These are phyloP conservation scores for Pemphigus obesinymphae DNA, from an alignment of 1,140 invertebrate genomes.

Conservation along the genomic window DNA sequence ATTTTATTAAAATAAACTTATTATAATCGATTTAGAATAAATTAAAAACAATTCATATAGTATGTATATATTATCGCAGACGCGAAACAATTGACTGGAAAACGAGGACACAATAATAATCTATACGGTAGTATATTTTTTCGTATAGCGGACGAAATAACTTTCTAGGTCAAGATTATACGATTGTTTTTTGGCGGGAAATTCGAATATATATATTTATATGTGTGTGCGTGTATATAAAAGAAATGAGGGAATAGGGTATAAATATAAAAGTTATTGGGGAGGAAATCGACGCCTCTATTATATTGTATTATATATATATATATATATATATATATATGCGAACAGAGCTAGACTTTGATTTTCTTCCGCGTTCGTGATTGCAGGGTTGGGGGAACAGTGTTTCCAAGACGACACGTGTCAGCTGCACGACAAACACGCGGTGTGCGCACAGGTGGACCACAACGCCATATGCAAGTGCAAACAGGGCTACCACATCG, in stretches of 20 bases:
- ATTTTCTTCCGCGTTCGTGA: neutral
- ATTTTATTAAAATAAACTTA: too few relatives aligned
- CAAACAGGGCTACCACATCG: slow-evolving; percentile 69
- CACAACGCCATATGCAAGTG: slow-evolving; percentile 82
- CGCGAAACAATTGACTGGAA: too few relatives aligned
- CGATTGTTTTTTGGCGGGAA: neutral
- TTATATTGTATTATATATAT: neutral
- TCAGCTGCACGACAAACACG: slow-evolving; percentile 62
- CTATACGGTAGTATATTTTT: too few relatives aligned
- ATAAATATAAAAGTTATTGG: neutral
- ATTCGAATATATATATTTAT: neutral
- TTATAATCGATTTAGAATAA: too few relatives aligned
- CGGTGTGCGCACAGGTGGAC: slow-evolving; percentile 72
- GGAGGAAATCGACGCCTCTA: neutral
- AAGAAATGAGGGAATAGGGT: neutral
- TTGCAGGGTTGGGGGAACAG: slow-evolving; percentile 72
- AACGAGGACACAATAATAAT: too few relatives aligned
- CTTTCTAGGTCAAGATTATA: too few relatives aligned
- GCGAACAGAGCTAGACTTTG: neutral
- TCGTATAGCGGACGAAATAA: too few relatives aligned
- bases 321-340: too few relatives aligned
- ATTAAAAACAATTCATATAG: too few relatives aligned
- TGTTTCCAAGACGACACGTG: slow-evolving; percentile 77
- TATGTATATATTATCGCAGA: too few relatives aligned
- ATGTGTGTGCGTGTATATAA: neutral